Evolutionary conservation across 1,140 invertebrate genomes (phyloP).

Genomic region (Oreohelix idahoensis): DNA sequence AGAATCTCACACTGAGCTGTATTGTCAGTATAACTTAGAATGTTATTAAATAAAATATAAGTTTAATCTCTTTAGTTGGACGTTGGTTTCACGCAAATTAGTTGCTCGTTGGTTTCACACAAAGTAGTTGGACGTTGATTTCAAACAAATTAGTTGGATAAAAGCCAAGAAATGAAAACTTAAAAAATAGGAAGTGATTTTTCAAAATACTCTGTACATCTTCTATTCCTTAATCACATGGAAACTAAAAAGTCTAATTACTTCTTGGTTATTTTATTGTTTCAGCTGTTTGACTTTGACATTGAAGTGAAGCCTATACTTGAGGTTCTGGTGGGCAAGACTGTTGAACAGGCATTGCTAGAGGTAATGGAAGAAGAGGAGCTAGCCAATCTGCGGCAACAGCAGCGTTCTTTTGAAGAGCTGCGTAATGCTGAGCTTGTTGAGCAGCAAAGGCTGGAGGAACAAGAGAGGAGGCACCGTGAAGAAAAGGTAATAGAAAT

Average conservation of each 20-base stretch:
- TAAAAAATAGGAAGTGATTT: too few relatives aligned
- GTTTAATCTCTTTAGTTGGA: too few relatives aligned
- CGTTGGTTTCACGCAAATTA: too few relatives aligned
- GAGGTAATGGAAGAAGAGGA: constrained; percentile 80
- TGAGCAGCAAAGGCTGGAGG: constrained; percentile 82
- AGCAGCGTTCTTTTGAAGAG: constrained; percentile 84
- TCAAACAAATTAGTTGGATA: too few relatives aligned
- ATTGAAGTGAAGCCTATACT: constrained; percentile 89
- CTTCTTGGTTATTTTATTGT: not conserved
- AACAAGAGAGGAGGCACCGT: constrained; percentile 80
- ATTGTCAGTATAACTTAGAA: too few relatives aligned
- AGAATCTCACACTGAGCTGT: too few relatives aligned
- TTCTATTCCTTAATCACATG: too few relatives aligned
- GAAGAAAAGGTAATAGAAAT: constrained; percentile 75
- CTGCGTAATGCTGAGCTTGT: constrained; percentile 83
- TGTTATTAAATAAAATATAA: too few relatives aligned
- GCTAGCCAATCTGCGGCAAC: constrained; percentile 81
- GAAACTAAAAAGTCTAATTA: not conserved
- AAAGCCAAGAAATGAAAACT: too few relatives aligned
- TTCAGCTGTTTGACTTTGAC: constrained; percentile 83
- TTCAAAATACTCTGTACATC: too few relatives aligned
- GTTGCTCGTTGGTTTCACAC: too few relatives aligned
- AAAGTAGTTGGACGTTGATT: too few relatives aligned
- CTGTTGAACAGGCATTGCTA: constrained; percentile 87
- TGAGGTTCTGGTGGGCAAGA: constrained; percentile 89